phyloP scores from a whole-genome alignment of 2,888 invertebrate species.

The Drosophila paranaensis region DNA sequence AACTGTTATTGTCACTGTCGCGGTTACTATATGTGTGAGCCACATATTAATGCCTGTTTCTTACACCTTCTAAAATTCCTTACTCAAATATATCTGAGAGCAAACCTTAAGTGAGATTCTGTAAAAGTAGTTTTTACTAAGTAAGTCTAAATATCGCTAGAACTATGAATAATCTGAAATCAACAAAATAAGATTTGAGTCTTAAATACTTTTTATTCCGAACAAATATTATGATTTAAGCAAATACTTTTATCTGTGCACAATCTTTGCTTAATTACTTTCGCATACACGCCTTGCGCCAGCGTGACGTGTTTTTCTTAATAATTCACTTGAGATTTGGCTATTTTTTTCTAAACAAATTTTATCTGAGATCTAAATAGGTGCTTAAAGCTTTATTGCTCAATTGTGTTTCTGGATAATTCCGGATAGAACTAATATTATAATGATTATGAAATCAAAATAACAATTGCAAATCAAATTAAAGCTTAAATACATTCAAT shows the following conservation, averaged over 20 bases:
- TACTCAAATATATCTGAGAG: too few relatives aligned
- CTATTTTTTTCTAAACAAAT: not conserved
- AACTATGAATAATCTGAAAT: not conserved
- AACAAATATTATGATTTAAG: not conserved
- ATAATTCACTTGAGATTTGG: not conserved
- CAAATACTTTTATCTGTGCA: slow-evolving; percentile 6
- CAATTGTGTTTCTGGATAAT: not conserved
- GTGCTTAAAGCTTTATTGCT: not conserved
- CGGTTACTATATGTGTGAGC: too few relatives aligned
- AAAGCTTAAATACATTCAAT: too few relatives aligned
- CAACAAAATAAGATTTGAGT: not conserved
- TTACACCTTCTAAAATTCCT: too few relatives aligned
- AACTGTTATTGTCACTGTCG: too few relatives aligned
- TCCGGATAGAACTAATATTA: not conserved
- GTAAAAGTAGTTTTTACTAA: not conserved
- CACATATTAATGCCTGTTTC: too few relatives aligned
- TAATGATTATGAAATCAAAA: not conserved
- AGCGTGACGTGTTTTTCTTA: not conserved
- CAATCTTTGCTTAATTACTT: not conserved
- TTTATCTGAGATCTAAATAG: not conserved
- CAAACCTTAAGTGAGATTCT: too few relatives aligned
- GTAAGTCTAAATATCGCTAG: too few relatives aligned
- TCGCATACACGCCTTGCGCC: not conserved
- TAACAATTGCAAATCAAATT: not conserved
- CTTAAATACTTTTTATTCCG: not conserved